These are phyloP conservation scores for Progne subis DNA, from an alignment of 2,113 vertebrate genomes.

Conservation along the genomic window DNA sequence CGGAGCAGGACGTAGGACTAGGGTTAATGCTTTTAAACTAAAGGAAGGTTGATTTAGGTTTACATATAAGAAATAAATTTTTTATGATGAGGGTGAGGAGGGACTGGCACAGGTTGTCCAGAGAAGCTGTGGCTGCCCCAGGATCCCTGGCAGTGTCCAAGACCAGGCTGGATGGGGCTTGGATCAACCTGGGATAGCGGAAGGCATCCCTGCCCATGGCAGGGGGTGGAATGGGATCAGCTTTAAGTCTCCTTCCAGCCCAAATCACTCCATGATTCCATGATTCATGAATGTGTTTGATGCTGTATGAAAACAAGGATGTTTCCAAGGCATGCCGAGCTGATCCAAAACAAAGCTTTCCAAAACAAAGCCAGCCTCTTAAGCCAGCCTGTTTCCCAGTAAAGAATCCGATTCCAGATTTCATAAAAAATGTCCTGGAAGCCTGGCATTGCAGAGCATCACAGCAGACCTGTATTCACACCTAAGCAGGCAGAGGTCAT, in stretches of 20 bases:
- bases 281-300: not conserved
- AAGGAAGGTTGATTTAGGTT: not conserved
- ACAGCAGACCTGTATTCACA: not conserved
- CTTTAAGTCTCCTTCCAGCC: not conserved
- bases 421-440: not conserved
- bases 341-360: too few relatives aligned
- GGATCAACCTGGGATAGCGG: not conserved
- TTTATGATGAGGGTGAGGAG: rapidly evolving
- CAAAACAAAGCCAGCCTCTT: not conserved
- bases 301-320: not conserved
- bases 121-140: not conserved
- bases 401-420: not conserved
- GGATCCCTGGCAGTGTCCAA: not conserved
- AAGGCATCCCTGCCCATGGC: not conserved
- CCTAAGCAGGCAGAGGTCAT: not conserved
- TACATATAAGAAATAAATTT: not conserved
- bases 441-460: not conserved
- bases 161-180: rapidly evolving
- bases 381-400: not conserved
- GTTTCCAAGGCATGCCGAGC: not conserved
- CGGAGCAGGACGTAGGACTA: not conserved
- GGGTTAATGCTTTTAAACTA: not conserved
- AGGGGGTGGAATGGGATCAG: rapidly evolving
- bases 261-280: not conserved
- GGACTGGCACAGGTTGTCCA: rapidly evolving